Evolutionary conservation across 1,140 invertebrate species (phyloP).

Genomic region (Drosophila chauvacae): DNA sequence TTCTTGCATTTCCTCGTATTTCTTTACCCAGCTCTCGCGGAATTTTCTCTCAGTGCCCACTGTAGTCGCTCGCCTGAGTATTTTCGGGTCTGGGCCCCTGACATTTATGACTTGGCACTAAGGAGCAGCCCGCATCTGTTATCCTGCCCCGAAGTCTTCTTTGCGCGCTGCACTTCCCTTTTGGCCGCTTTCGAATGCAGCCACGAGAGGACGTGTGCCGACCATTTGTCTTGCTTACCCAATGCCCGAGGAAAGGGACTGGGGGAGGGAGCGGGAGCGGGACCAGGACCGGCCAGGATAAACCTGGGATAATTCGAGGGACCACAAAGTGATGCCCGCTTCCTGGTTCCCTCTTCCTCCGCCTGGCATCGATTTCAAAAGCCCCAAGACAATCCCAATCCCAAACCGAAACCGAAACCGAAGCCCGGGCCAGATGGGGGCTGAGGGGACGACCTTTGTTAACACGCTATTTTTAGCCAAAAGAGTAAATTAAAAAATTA

Average conservation of each 20-base stretch:
- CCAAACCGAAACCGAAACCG: not conserved
- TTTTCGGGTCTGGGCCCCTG: slow-evolving; percentile 38
- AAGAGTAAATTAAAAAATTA: slow-evolving; percentile 72
- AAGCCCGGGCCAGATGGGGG: too few species aligned
- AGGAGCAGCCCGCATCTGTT: slow-evolving; percentile 29
- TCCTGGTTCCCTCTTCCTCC: not conserved
- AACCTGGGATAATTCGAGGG: slow-evolving; percentile 14
- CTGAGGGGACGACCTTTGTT: not conserved
- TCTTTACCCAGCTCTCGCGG: too few species aligned
- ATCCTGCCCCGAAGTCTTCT: not conserved
- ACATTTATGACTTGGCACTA: slow-evolving; percentile 73
- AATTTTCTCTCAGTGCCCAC: not conserved
- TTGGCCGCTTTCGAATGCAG: slow-evolving; percentile 28
- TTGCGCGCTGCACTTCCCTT: slow-evolving; percentile 20
- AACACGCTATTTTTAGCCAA: slow-evolving; percentile 44
- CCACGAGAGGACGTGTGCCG: slow-evolving; percentile 9
- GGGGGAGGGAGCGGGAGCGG: too few species aligned
- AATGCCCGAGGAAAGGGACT: not conserved
- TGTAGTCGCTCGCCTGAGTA: not conserved
- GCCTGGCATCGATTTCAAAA: slow-evolving; percentile 48
- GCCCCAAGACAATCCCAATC: slow-evolving; percentile 4
- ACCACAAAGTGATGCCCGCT: slow-evolving; percentile 2
- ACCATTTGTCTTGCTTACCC: slow-evolving; percentile 64
- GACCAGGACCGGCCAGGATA: not conserved
- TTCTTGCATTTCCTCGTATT: too few species aligned